Evolutionary conservation across 2,113 vertebrate species (phyloP).

Genomic region (Campylomormyrus tamandua): DNA sequence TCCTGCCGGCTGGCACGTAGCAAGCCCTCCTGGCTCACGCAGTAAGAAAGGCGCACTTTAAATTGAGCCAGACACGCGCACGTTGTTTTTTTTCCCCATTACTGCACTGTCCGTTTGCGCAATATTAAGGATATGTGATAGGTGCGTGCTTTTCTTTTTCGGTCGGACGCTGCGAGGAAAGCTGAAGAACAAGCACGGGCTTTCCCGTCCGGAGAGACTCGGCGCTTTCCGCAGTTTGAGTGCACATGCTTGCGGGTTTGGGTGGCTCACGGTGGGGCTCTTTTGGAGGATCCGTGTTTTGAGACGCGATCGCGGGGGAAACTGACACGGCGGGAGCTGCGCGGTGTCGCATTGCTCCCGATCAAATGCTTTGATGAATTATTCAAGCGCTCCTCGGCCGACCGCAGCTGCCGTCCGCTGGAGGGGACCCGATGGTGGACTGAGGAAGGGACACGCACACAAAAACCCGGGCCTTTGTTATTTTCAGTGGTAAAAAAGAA

Average conservation of each 20-base stretch:
- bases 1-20: conserved; percentile 10
- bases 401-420: neutral
- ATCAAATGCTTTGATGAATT: conserved; percentile 35
- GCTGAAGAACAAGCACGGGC: conserved; percentile 20
- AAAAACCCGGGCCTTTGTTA: neutral
- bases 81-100: neutral
- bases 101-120: neutral
- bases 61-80: neutral
- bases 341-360: conserved; percentile 23
- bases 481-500: conserved; percentile 17
- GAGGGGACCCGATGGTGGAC: conserved; percentile 54
- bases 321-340: conserved; percentile 12
- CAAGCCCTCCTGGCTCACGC: neutral
- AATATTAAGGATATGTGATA: neutral
- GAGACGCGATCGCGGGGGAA: neutral
- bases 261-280: conserved; percentile 24
- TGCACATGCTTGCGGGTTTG: neutral
- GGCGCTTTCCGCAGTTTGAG: neutral
- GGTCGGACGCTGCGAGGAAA: conserved; percentile 21
- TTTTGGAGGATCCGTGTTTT: conserved; percentile 9
- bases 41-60: conserved; percentile 13
- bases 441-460: conserved; percentile 39
- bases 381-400: conserved; percentile 26
- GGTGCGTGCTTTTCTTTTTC: neutral
- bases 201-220: conserved; percentile 1